Base-by-base conservation (phyloP, 2,113 vertebrate species). In the Xenopus borealis region DNA sequence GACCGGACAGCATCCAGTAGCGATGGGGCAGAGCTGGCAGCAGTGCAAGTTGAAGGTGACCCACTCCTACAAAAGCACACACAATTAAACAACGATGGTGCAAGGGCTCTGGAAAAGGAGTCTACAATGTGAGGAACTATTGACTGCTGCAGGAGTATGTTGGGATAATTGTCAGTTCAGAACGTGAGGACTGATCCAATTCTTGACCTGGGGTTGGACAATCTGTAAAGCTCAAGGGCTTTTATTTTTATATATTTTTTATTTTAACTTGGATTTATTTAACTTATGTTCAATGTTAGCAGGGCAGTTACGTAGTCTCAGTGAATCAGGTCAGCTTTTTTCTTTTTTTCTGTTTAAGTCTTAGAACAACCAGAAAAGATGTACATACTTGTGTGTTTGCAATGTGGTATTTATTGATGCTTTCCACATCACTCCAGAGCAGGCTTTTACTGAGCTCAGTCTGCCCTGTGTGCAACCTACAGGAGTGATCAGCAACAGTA, bases 61-160 rank as follows among this genome's bases (percentile, higher is more conserved):
- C 93, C 91, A 0, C 89, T 96, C 16, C 82, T 94, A 58, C 84
- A 80, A 52, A 89, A 83, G 59, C 66, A 13, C 44, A 59, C 11
- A 0, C 17, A 6, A 0, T 57, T 64, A 7, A 17, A 70, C 0
- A 61, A 66, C 3, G 81, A 78, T 0, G 18, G 58, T 0, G 2
- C 65, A 3, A 46, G 12, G 0, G 1, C 81, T 1, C 59, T 23
- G 0, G 89, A 92, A 18, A 89, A 90, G 62, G 92, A 95, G 27
- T 94, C 92, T 0, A 78, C 81, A 44, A 93, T 95, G 93, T 95
- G 47, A 3, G 0, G n/a, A 62, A 30, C 59, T 8, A 40, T 6
- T 40, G 47, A 11, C 47, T 50, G 11, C 11, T 1, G 4, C 1
- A 12, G 5, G 68, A 78, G 27, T 12, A 1, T 1, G 10, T 19